phyloP scores from a whole-genome alignment of 1,140 invertebrate species.

The Ctenoplectra terminalis region DNA sequence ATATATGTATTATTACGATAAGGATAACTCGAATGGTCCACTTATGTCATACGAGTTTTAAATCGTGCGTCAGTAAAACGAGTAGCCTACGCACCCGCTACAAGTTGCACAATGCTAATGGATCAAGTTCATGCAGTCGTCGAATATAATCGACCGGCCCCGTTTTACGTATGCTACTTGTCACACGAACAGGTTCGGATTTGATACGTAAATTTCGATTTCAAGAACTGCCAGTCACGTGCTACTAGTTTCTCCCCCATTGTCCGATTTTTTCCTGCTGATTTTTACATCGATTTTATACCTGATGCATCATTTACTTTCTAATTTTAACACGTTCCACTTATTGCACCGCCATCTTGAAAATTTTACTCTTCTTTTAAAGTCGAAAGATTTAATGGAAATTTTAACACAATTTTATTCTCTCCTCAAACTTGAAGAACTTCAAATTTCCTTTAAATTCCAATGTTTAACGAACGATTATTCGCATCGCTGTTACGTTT shows the following conservation, averaged over 20 bases:
- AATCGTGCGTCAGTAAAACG: conserved; percentile 8
- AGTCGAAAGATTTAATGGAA: no score
- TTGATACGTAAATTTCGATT: conserved; percentile 35
- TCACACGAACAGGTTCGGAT: conserved; percentile 28
- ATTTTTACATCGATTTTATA: neutral
- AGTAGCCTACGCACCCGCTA: conserved; percentile 19
- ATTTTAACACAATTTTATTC: no score
- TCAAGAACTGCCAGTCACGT: conserved; percentile 25
- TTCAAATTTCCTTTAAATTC: no score
- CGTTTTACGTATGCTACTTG: conserved; percentile 18
- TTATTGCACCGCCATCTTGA: no score
- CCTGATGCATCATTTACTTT: no score
- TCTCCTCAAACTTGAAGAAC: no score
- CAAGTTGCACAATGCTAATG: conserved; percentile 42
- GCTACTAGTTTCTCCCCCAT: neutral
- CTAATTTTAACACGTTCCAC: no score
- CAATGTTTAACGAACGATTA: no score
- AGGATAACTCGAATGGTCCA: neutral
- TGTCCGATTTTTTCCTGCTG: neutral
- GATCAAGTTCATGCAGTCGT: conserved; percentile 42
- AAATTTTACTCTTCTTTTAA: no score
- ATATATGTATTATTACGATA: neutral
- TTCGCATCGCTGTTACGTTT: no score
- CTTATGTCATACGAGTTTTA: conserved; percentile 7
- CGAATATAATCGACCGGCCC: conserved; percentile 25